Conservation (phyloP, 2,888 invertebrate genomes). For the Gibbula magus region DNA sequence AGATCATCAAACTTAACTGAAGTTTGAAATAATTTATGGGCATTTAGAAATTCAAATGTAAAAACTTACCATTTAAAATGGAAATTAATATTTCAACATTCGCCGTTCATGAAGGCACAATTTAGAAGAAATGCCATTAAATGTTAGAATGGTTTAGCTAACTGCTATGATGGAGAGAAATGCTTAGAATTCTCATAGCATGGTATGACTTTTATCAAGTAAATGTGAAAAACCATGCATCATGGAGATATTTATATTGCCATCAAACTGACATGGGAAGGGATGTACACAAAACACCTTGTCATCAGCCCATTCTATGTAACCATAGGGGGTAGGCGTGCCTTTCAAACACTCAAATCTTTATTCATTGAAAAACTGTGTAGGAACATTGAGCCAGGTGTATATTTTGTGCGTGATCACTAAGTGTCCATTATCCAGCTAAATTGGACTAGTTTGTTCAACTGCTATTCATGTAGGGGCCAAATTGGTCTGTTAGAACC, state of each 20-base stretch:
- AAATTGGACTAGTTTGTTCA: background rate
- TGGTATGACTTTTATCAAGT: constrained; percentile 13
- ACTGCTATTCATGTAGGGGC: no score
- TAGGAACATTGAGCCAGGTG: background rate
- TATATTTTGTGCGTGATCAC: background rate
- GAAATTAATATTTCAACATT: no score
- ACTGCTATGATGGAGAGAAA: background rate
- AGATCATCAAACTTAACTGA: no score
- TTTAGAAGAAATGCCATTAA: no score
- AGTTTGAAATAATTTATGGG: no score
- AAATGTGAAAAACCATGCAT: constrained; percentile 14
- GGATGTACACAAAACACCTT: background rate
- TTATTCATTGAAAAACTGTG: background rate
- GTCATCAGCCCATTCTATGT: background rate
- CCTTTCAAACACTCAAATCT: background rate
- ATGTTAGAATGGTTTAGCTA: no score
- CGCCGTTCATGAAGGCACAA: no score
- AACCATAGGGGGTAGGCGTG: background rate
- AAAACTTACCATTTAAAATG: no score
- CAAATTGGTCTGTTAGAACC: no score
- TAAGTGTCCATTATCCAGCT: background rate
- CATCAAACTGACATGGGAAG: constrained; percentile 20
- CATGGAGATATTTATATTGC: constrained; percentile 14
- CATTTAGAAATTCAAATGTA: no score
- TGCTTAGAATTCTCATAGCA: background rate